These are phyloP conservation scores for Xanthorhoe spadicearia DNA, from an alignment of 2,888 invertebrate genomes.

Conservation along the genomic window DNA sequence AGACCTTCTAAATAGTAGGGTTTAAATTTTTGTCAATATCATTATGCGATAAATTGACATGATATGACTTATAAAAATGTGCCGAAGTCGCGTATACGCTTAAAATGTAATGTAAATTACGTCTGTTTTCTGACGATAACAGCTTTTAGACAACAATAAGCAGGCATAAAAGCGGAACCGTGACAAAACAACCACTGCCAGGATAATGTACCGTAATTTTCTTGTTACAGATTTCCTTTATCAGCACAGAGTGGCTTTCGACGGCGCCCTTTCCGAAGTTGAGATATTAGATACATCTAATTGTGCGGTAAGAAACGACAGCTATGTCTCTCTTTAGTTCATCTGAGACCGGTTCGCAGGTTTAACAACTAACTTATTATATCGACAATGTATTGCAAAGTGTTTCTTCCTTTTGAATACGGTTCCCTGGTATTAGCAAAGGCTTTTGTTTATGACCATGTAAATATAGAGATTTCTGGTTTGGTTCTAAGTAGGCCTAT, in stretches of 20 bases:
- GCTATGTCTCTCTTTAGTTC: conserved; percentile 18
- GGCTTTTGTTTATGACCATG: too few species aligned
- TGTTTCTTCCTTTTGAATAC: not conserved
- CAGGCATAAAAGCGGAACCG: conserved; percentile 5
- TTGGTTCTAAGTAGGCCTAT: too few species aligned
- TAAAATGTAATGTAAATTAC: too few species aligned
- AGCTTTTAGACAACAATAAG: not conserved
- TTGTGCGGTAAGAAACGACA: conserved; percentile 87
- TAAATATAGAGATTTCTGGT: too few species aligned
- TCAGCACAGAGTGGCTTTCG: conserved; percentile 91
- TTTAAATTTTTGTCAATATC: too few species aligned
- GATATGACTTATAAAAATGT: not conserved
- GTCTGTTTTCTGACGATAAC: not conserved
- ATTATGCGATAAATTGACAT: not conserved
- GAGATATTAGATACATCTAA: conserved; percentile 92
- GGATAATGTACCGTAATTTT: conserved; percentile 46
- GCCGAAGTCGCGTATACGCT: too few species aligned
- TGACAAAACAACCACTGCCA: conserved; percentile 29
- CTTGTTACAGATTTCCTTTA: conserved; percentile 91
- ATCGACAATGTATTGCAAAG: too few species aligned
- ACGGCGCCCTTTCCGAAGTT: conserved; percentile 90
- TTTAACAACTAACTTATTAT: not conserved
- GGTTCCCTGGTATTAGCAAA: not conserved
- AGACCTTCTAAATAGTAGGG: too few species aligned
- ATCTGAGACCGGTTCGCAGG: not conserved